Evolutionary conservation across 1,140 invertebrate species (phyloP), one percentile per base, ranked within the genome.

Genomic region (Venustaconcha ellipsiformis): DNA sequence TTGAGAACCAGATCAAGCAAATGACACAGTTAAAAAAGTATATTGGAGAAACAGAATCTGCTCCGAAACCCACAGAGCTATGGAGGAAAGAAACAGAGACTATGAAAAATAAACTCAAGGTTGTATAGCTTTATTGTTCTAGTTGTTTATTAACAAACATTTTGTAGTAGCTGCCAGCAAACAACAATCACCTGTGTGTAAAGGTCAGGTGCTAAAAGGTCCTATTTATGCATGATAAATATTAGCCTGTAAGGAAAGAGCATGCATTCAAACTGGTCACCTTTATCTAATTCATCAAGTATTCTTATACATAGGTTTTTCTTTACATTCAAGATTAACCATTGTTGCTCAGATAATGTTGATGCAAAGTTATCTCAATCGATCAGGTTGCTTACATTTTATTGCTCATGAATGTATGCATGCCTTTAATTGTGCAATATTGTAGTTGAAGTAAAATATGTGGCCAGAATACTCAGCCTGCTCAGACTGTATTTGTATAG

Each of bases 11-110:
- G 58, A 57, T 55, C 18, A 72, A 80, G 48, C 78, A 86, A 67
- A 74, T 86, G 20, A 20, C 14, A 23, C 75, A 84, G 68, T 65
- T 87, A 56, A 86, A 87, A 67, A 83, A 69, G 37, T 87, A 87
- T 67, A 82, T 87, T 57, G 82, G 83, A 23, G 80, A 86, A 59
- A 71, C 80, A 30, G 84, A 87, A 60, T 72, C 79, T 17, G 63
- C 78, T 11, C 80, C 84, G 8, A 79, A 79, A 59, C 81, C 86
- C 58, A 72, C 67, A 14, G 81, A 84, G 75, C 70, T 83, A n/a
- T 82, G 80, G 79, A 84, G 76, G 56, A 83, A 81, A 67, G 84
- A 87, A 56, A 86, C 80, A 30, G 82, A 85, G 57, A 80, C 79
- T 6, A 63, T 85, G 58, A 67, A 79, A 62, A 83, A 80, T 67